These are phyloP conservation scores for Daboia siamensis DNA, from an alignment of 2,113 vertebrate species.

Conservation along the genomic window DNA sequence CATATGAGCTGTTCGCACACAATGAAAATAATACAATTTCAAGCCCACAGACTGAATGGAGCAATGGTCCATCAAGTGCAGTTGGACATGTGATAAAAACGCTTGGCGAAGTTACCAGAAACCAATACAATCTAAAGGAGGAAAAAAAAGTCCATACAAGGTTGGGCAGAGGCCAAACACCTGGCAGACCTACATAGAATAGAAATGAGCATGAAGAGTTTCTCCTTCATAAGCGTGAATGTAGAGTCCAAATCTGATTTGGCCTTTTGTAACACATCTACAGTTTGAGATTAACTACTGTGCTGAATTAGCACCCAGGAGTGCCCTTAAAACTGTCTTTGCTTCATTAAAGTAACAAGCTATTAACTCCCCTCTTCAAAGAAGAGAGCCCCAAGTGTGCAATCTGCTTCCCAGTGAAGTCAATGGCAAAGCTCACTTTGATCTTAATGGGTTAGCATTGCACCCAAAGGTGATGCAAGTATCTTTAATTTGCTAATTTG, in stretches of 20 bases:
- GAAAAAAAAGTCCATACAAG: not conserved
- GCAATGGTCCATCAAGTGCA: not conserved
- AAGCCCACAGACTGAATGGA: not conserved
- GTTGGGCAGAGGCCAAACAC: not conserved
- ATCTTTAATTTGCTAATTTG: conserved; percentile 20
- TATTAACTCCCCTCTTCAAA: conserved; percentile 11
- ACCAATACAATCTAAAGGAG: too few relatives aligned
- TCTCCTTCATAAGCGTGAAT: not conserved
- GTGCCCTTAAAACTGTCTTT: not conserved
- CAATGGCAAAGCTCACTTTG: conserved; percentile 22
- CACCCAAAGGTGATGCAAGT: conserved; percentile 25
- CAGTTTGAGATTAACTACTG: conserved; percentile 1
- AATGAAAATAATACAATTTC: not conserved
- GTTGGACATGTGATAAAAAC: not conserved
- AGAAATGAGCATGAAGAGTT: not conserved
- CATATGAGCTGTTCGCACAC: not conserved
- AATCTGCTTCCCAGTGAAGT: conserved; percentile 18
- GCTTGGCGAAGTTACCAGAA: not conserved
- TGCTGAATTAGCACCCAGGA: conserved; percentile 4
- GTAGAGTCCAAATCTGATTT: not conserved
- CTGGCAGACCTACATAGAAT: not conserved
- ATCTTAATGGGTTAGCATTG: conserved; percentile 23
- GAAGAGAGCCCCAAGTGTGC: not conserved
- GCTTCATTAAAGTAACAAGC: conserved; percentile 1
- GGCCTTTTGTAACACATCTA: not conserved